Evolutionary conservation across 2,797 vertebrate species (phyloP).

Genomic region (Rousettus madagascariensis): DNA sequence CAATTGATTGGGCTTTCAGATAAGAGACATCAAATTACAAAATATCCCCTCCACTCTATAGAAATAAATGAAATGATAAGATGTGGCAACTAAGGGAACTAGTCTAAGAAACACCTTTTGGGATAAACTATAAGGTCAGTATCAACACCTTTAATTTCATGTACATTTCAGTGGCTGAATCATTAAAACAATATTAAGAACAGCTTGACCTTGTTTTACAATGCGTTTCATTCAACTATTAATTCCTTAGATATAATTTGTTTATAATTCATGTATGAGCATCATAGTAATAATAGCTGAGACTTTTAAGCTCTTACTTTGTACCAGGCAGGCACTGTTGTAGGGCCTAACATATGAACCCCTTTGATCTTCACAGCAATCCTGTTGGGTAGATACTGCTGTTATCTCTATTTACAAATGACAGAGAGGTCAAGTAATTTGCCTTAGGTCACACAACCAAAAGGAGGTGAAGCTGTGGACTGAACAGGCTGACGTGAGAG

Average conservation of each 20-base stretch:
- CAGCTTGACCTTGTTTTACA: conserved; percentile 2
- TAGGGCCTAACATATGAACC: background rate
- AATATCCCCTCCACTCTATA: background rate
- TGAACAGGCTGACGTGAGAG: background rate
- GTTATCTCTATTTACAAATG: background rate
- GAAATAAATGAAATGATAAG: conserved; percentile 30
- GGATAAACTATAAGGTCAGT: background rate
- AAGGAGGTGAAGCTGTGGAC: background rate
- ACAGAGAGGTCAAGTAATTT: background rate
- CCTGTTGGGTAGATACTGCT: background rate
- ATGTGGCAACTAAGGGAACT: background rate
- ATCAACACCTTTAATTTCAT: background rate
- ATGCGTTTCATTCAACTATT: background rate
- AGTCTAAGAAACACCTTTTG: background rate
- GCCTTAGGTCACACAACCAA: background rate
- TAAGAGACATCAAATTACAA: conserved; percentile 1
- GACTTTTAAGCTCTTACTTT: background rate
- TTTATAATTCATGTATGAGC: background rate
- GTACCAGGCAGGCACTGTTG: background rate
- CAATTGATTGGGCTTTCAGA: conserved; percentile 40
- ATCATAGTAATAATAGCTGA: background rate
- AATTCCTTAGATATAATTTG: background rate
- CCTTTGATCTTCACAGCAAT: background rate
- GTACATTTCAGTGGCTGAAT: conserved; percentile 14
- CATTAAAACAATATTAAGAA: background rate